Percentiles rank a stretch among this genome's conserved stretches.
Conservation (phyloP, 2,797 vertebrate species). For the Ibycter americanus region DNA sequence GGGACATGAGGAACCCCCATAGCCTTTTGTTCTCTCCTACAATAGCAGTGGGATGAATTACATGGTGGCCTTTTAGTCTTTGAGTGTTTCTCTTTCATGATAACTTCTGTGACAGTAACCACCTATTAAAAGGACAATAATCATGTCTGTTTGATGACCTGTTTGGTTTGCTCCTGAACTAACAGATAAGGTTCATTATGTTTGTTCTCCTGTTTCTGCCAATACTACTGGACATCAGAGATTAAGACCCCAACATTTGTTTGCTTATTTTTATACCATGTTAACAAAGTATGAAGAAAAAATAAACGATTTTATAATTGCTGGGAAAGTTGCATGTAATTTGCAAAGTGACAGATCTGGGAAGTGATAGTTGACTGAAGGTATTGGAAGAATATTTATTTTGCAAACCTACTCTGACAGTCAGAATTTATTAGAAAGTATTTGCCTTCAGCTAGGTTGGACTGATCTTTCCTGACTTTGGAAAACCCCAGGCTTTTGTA, state of each 20-base stretch:
- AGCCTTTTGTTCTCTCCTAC: not conserved
- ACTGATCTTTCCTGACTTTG: not conserved
- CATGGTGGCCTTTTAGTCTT: not conserved
- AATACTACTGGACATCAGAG: not conserved
- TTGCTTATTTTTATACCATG: conserved; percentile 23
- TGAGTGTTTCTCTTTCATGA: not conserved
- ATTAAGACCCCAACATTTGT: not conserved
- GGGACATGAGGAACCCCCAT: not conserved
- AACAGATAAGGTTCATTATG: conserved; percentile 16
- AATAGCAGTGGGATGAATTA: not conserved
- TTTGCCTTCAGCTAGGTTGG: not conserved
- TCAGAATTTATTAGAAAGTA: not conserved
- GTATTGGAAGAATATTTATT: not conserved
- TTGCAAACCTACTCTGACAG: not conserved
- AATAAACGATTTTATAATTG: not conserved
- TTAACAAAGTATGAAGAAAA: not conserved
- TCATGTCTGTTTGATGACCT: conserved; percentile 7
- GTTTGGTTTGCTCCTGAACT: conserved; percentile 15
- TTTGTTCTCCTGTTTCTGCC: conserved; percentile 21
- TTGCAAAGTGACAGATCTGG: not conserved
- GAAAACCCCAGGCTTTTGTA: conserved; percentile 16
- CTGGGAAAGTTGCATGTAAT: not conserved
- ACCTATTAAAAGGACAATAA: conserved; percentile 12
- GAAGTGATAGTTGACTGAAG: not conserved
- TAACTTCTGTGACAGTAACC: not conserved